A percentile compares a stretch with the other conserved stretches of the same genome.
phyloP scores from a whole-genome alignment of 2,888 invertebrate species.

The Trichacis sp. region DNA sequence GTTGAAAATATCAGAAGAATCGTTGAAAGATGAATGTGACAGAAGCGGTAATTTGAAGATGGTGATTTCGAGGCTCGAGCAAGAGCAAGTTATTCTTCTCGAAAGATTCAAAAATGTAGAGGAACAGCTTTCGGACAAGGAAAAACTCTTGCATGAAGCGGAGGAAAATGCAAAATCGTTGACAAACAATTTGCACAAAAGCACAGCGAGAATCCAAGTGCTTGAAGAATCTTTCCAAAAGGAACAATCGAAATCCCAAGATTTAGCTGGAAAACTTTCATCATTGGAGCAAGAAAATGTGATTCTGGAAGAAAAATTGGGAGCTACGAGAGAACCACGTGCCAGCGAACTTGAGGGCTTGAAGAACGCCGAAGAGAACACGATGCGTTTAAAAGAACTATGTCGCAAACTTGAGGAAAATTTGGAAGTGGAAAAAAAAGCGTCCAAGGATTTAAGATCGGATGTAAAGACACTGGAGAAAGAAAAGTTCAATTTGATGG shows the following conservation, averaged over 20 bases:
- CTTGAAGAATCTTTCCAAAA: slow-evolving; percentile 24
- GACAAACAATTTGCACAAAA: slow-evolving; percentile 28
- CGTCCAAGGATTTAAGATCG: slow-evolving; percentile 1
- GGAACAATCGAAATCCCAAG: slow-evolving; percentile 24
- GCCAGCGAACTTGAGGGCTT: slow-evolving; percentile 10
- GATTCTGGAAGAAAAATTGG: slow-evolving; percentile 19
- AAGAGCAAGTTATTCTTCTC: slow-evolving; percentile 28
- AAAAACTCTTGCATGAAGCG: slow-evolving; percentile 1
- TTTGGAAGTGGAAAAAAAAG: slow-evolving; percentile 8
- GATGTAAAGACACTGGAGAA: slow-evolving; percentile 1
- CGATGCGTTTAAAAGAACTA: slow-evolving; percentile 13
- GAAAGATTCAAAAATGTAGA: slow-evolving; percentile 28
- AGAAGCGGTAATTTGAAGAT: slow-evolving; percentile 11
- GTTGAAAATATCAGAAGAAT: slow-evolving; percentile 31
- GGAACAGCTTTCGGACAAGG: slow-evolving; percentile 26
- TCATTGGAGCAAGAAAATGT: slow-evolving; percentile 21
- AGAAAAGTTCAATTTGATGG: not conserved
- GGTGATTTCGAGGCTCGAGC: slow-evolving; percentile 18
- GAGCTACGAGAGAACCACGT: slow-evolving; percentile 4
- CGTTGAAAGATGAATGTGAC: slow-evolving; percentile 16
- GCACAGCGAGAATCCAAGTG: slow-evolving; percentile 19
- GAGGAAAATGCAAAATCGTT: slow-evolving; percentile 26
- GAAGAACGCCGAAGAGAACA: slow-evolving; percentile 16
- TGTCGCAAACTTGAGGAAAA: slow-evolving; percentile 2
- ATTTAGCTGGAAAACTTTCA: slow-evolving; percentile 11